Evolutionary conservation across 2,888 invertebrate genomes (phyloP).

Genomic region (Cheilosia vernalis): DNA sequence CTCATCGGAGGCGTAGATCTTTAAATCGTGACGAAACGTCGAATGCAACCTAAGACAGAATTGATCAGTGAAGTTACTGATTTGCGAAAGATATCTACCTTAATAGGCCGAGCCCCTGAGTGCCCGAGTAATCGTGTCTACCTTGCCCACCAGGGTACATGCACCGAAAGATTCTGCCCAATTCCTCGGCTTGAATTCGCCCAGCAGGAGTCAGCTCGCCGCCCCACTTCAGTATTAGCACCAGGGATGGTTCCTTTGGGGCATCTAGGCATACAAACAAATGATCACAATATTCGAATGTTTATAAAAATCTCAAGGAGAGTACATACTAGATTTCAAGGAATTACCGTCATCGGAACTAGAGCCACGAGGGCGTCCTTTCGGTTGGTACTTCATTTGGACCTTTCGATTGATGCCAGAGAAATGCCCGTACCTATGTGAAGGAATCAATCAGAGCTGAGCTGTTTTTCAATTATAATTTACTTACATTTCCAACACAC

Average conservation of each 20-base stretch:
- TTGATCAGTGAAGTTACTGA: neutral
- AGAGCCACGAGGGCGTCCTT: constrained; percentile 95
- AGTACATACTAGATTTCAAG: constrained; percentile 78
- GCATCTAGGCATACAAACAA: constrained; percentile 85
- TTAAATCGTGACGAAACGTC: constrained; percentile 98
- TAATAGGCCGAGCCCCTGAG: constrained; percentile 97
- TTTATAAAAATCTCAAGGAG: constrained; percentile 9
- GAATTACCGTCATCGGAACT: constrained; percentile 95
- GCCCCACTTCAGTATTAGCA: constrained; percentile 99
- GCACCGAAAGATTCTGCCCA: constrained; percentile 99
- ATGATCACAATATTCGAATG: constrained; percentile 1
- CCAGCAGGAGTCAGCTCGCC: constrained; percentile 99
- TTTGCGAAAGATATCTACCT: constrained; percentile 81
- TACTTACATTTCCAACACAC: constrained; percentile 98
- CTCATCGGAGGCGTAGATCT: constrained; percentile 99
- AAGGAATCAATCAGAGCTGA: neutral
- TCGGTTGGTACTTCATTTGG: constrained; percentile 99
- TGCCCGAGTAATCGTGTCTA: constrained; percentile 94
- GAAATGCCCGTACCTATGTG: constrained; percentile 97
- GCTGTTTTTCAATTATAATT: too few relatives aligned
- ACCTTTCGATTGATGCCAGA: constrained; percentile 99
- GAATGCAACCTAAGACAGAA: constrained; percentile 90
- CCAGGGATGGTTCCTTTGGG: constrained; percentile 95
- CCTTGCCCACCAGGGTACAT: constrained; percentile 99
- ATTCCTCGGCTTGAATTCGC: constrained; percentile 97